Base-by-base conservation (phyloP, 2,797 vertebrate genomes). In the Sebastes matsubarae region DNA sequence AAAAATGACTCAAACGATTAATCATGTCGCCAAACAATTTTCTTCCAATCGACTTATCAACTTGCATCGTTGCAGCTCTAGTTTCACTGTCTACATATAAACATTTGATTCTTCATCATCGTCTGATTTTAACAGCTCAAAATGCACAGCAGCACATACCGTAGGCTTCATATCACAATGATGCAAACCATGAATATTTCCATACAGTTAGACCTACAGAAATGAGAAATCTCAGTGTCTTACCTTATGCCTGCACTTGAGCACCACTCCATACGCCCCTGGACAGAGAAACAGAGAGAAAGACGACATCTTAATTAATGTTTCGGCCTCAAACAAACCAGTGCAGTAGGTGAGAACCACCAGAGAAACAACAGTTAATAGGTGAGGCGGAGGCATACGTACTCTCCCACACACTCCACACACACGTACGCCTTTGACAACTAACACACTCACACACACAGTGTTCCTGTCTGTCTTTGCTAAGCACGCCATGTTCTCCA, bases 241-340 rank as follows among this genome's bases (percentile, higher is more conserved):
- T 95, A 96, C 96, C 96, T 96, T 96, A 75, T 96, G 96, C 64
- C 96, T 95, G 95, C 96, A 96, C 92, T 96, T 96, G 38, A 96
- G 95, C 89, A 96, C 96, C 91, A 96, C 96, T 84, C 96, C 96
- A 93, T 96, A 96, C 46, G 96, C 96, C 87, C 96, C 96, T 96
- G 80, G 24, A 85, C 16, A 72, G 38, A 61, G 29, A 85, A 63
- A 86, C 1, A 67, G 9, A 83, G 27, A 82, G 24, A 75, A 70
- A 76, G 38, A 82, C 16, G 60, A 77, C 60, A 77, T 79, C 61
- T 83, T 72, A 77, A 77, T 88, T 80, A 58, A 60, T 66, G 24
- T 75, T 83, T 74, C 72, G 61, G 52, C 66, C 80, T 81, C 11
- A 10, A 52, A 80, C 38, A 78, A 81, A 72, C 46, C 82, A 85